Evolutionary conservation across 2,113 vertebrate species (phyloP).

Genomic region (Entomyzon cyanotis): DNA sequence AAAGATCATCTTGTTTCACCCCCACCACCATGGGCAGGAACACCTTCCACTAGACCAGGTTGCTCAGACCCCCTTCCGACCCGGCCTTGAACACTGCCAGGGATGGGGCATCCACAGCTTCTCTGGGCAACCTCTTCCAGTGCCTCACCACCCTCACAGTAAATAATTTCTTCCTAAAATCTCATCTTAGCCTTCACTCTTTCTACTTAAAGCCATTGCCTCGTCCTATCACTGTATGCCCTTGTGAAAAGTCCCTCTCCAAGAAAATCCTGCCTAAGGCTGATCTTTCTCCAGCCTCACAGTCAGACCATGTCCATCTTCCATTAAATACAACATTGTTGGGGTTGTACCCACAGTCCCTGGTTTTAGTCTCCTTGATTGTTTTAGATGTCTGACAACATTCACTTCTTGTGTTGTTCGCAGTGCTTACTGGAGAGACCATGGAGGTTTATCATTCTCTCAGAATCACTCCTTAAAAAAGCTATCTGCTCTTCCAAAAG

Average conservation of each 20-base stretch:
- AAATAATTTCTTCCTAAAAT: not conserved
- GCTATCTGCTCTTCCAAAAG: not conserved
- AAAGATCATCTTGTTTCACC: not conserved
- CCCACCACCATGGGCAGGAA: rapidly evolving
- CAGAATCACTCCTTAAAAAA: not conserved
- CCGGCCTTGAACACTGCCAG: not conserved
- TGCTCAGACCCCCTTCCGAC: not conserved
- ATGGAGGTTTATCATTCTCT: not conserved
- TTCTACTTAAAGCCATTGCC: not conserved
- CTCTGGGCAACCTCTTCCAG: not conserved
- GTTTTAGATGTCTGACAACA: not conserved
- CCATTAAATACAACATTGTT: not conserved
- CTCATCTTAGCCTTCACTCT: not conserved
- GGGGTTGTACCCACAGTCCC: not conserved
- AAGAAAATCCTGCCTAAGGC: not conserved
- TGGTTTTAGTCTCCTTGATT: not conserved
- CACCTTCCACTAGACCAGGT: rapidly evolving
- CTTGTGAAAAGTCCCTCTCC: not conserved
- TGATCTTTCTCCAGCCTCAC: not conserved
- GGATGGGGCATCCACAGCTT: not conserved
- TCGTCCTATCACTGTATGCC: not conserved
- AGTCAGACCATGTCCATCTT: not conserved
- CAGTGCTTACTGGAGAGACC: not conserved
- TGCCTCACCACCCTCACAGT: not conserved
- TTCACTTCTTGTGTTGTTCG: not conserved